Conservation (phyloP, 2,113 vertebrate species). For the Malurus alboscapulatus region DNA sequence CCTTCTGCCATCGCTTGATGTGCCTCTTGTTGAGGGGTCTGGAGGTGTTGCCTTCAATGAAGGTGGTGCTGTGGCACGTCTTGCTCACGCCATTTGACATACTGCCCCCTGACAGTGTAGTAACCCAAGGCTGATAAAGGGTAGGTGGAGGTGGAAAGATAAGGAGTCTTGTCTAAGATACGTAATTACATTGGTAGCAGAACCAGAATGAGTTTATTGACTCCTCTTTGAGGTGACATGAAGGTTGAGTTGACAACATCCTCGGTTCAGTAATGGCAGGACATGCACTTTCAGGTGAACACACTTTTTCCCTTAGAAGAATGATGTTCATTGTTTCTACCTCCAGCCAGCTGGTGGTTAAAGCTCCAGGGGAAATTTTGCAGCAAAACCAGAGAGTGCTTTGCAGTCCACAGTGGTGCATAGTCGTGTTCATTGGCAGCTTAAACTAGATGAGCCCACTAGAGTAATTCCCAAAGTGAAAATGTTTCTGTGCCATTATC, state of each 20-base stretch:
- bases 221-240: background rate
- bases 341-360: background rate
- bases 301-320: background rate
- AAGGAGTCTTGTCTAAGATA: background rate
- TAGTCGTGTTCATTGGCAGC: background rate
- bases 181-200: background rate
- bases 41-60: fast-evolving
- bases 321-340: background rate
- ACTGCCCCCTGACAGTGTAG: background rate
- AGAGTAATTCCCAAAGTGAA: background rate
- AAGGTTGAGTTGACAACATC: background rate
- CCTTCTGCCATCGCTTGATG: fast-evolving
- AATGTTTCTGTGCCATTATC: background rate
- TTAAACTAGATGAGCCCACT: background rate
- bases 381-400: background rate
- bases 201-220: background rate
- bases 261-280: background rate
- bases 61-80: background rate
- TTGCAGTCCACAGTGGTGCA: background rate
- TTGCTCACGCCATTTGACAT: background rate
- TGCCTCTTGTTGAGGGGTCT: fast-evolving
- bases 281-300: background rate
- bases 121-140: background rate
- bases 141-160: background rate
- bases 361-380: background rate